Evolutionary conservation across 2,797 vertebrate species (phyloP).

Genomic region (Hoplostethus mediterraneus): DNA sequence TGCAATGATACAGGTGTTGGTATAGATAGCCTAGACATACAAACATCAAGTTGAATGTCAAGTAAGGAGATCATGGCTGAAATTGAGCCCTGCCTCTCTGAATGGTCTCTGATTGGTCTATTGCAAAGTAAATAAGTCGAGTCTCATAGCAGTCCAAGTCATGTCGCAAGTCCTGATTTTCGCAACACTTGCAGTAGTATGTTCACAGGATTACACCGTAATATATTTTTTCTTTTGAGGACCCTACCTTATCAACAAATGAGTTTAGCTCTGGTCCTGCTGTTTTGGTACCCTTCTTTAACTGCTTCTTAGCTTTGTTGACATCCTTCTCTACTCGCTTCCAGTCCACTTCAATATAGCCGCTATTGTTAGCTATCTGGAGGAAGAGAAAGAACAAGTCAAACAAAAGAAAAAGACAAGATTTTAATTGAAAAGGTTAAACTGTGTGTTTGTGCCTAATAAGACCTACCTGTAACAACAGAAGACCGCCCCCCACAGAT

Average conservation of each 20-base stretch:
- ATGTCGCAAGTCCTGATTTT: too few relatives aligned
- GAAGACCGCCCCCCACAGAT: conserved; percentile 96
- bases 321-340: conserved; percentile 98
- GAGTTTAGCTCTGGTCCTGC: conserved; percentile 94
- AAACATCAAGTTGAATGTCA: too few relatives aligned
- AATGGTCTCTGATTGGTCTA: too few relatives aligned
- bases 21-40: too few relatives aligned
- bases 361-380: conserved; percentile 95
- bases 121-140: too few relatives aligned
- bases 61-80: too few relatives aligned
- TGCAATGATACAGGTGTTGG: too few relatives aligned
- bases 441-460: fast-evolving
- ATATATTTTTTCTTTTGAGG: background rate
- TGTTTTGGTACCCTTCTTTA: conserved; percentile 93
- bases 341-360: conserved; percentile 97
- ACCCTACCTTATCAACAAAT: conserved; percentile 92
- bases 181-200: background rate
- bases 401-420: background rate
- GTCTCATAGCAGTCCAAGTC: too few relatives aligned
- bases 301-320: conserved; percentile 96
- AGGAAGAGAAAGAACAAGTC: conserved; percentile 49
- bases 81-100: too few relatives aligned
- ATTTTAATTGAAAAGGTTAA: background rate
- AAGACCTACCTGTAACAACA: conserved; percentile 93
- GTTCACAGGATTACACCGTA: background rate